Evolutionary conservation across 2,113 vertebrate genomes (phyloP).

Genomic region (Connochaetes taurinus): DNA sequence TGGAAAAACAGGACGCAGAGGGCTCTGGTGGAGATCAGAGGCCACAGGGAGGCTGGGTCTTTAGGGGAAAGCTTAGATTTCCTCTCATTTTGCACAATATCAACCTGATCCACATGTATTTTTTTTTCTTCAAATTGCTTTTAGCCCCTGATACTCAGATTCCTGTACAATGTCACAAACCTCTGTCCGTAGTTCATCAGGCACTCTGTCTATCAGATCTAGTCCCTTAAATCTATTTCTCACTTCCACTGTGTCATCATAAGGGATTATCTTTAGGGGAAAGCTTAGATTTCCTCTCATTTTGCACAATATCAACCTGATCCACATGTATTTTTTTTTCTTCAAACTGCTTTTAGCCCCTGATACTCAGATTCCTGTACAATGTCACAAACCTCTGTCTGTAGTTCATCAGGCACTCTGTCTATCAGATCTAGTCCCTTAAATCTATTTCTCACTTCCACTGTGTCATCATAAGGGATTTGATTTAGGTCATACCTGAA

Average conservation of each 20-base stretch:
- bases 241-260: background rate
- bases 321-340: too few species aligned
- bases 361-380: background rate
- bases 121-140: background rate
- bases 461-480: background rate
- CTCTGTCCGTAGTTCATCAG: background rate
- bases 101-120: background rate
- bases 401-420: background rate
- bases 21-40: background rate
- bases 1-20: background rate
- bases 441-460: background rate
- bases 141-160: background rate
- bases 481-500: background rate
- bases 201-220: background rate
- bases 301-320: too few species aligned
- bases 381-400: background rate
- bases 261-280: too few species aligned
- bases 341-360: background rate
- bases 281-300: too few species aligned
- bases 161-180: background rate
- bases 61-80: background rate
- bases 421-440: background rate
- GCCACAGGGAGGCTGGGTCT: background rate
- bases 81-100: background rate
- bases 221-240: background rate